A percentile compares a stretch with the other conserved stretches of the same genome.
Evolutionary conservation across 1,140 invertebrate genomes (phyloP).

Genomic region (Apis florea): DNA sequence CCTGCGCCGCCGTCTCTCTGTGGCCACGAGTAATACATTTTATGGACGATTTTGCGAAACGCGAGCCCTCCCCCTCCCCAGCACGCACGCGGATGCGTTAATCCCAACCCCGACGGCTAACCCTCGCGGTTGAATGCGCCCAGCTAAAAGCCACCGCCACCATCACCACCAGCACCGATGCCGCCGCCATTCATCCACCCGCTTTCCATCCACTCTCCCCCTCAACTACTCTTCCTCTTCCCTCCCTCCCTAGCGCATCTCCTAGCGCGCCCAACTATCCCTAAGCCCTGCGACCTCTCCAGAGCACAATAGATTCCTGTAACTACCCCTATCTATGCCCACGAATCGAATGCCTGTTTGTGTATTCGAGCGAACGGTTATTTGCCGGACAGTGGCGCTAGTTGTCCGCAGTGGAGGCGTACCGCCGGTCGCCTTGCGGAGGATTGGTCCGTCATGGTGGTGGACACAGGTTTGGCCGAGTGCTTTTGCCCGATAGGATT

Average conservation of each 20-base stretch:
- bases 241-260: background rate
- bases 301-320: constrained; percentile 73
- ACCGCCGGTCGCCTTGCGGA: background rate
- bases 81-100: constrained; percentile 60
- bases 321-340: constrained; percentile 68
- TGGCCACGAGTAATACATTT: constrained; percentile 63
- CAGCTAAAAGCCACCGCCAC: constrained; percentile 67
- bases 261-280: constrained; percentile 1
- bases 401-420: constrained; percentile 26
- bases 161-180: constrained; percentile 54
- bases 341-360: constrained; percentile 72
- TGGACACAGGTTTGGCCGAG: no score
- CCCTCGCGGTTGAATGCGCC: constrained; percentile 67
- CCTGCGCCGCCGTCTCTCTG: constrained; percentile 35
- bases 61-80: background rate
- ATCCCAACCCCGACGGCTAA: constrained; percentile 63
- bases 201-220: constrained; percentile 54
- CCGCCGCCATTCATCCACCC: constrained; percentile 62
- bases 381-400: constrained; percentile 67
- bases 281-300: constrained; percentile 62
- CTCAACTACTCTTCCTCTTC: constrained; percentile 11
- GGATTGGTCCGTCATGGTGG: background rate
- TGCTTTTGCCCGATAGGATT: no score
- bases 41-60: constrained; percentile 68
- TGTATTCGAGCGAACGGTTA: constrained; percentile 72